Conservation (phyloP, 2,888 invertebrate genomes). For the Catocala sponsa region DNA sequence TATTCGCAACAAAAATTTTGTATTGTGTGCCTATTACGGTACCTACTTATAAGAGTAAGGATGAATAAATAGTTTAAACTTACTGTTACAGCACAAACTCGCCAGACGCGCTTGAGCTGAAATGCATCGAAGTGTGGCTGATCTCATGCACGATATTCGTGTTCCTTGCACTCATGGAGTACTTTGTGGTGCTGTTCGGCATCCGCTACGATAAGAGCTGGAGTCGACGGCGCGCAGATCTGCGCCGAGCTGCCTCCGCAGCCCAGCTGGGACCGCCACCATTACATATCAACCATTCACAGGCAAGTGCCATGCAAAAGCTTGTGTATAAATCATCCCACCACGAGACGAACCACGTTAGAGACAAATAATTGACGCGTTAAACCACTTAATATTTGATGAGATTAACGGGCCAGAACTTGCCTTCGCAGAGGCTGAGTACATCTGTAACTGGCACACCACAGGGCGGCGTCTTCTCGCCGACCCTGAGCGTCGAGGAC, state of each 20-base stretch:
- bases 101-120: conserved; percentile 89
- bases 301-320: conserved; percentile 60
- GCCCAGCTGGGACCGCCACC: conserved; percentile 80
- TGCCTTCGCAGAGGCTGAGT: conserved; percentile 77
- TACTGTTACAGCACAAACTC: conserved; percentile 87
- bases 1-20: too few relatives aligned
- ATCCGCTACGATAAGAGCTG: conserved; percentile 90
- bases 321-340: conserved; percentile 40
- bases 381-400: background rate
- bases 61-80: background rate
- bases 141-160: conserved; percentile 90
- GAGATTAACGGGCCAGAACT: conserved; percentile 28
- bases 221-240: conserved; percentile 81
- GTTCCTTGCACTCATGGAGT: conserved; percentile 89
- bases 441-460: conserved; percentile 82
- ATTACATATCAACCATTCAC: conserved; percentile 80
- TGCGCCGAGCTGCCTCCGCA: conserved; percentile 78
- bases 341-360: conserved; percentile 38
- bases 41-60: too few relatives aligned
- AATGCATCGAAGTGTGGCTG: conserved; percentile 90
- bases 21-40: too few relatives aligned
- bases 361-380: background rate
- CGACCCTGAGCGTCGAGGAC: conserved; percentile 81
- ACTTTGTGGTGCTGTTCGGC: conserved; percentile 90
- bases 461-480: conserved; percentile 80